Conservation (phyloP, 2,797 vertebrate genomes). For the Labroides dimidiatus region DNA sequence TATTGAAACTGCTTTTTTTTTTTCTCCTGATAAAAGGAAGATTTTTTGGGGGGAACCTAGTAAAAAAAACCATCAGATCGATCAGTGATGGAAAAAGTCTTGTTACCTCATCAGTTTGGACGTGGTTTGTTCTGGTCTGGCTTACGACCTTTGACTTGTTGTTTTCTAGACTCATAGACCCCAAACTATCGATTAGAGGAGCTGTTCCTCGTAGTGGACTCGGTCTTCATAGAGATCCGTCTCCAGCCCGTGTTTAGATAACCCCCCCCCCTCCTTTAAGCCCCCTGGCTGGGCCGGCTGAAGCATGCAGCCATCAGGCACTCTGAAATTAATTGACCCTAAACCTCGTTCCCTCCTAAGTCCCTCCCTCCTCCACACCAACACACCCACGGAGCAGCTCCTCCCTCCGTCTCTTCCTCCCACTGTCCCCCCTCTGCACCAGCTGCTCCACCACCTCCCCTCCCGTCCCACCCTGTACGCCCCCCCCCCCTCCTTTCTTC, state of each 20-base stretch:
- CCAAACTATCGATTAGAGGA: too few relatives aligned
- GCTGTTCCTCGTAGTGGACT: too few relatives aligned
- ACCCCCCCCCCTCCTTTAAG: background rate
- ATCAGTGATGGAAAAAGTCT: too few relatives aligned
- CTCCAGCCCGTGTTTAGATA: background rate
- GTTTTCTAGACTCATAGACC: too few relatives aligned
- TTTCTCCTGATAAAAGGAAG: too few relatives aligned
- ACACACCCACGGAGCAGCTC: background rate
- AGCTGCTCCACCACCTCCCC: constrained; percentile 54
- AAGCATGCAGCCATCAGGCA: constrained; percentile 34
- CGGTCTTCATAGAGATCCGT: too few relatives aligned
- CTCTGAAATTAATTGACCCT: constrained; percentile 61
- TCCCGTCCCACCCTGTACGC: constrained; percentile 14
- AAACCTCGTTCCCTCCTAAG: background rate
- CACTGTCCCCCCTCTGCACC: constrained; percentile 23
- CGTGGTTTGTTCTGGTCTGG: too few relatives aligned
- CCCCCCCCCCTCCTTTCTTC: constrained; percentile 26
- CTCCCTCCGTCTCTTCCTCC: constrained; percentile 2
- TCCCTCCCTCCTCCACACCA: constrained; percentile 26
- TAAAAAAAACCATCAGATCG: too few relatives aligned
- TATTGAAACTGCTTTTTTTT: too few relatives aligned
- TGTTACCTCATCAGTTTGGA: too few relatives aligned
- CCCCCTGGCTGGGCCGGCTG: background rate
- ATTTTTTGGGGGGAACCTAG: too few relatives aligned
- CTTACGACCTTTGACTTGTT: too few relatives aligned